phyloP scores from a whole-genome alignment of 2,113 vertebrate genomes.

The Dasyurus viverrinus region DNA sequence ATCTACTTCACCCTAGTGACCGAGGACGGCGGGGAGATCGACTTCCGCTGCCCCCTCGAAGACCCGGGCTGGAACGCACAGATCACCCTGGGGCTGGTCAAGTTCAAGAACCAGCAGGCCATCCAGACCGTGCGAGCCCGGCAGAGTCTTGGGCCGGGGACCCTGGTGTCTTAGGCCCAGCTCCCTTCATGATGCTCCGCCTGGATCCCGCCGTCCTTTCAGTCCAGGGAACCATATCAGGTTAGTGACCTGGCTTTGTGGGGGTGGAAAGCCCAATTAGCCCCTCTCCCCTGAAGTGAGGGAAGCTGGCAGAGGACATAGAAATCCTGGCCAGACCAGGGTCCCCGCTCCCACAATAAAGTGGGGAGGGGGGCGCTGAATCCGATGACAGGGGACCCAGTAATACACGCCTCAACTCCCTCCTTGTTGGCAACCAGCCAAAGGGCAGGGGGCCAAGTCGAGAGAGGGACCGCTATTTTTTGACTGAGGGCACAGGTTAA shows the following conservation, averaged over 20 bases:
- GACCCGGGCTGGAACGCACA: constrained; percentile 94
- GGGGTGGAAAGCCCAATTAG: background rate
- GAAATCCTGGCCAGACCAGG: background rate
- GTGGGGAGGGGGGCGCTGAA: background rate
- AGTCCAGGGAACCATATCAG: constrained; percentile 13
- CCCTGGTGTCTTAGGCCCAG: constrained; percentile 69
- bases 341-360: background rate
- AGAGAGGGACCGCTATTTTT: background rate
- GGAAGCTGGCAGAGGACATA: background rate
- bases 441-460: background rate
- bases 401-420: background rate
- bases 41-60: constrained; percentile 93
- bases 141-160: constrained; percentile 84
- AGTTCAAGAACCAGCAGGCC: constrained; percentile 94
- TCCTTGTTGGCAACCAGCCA: background rate
- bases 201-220: background rate
- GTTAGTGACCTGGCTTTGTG: constrained; percentile 45
- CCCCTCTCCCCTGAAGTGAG: background rate
- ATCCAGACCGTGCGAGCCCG: constrained; percentile 90
- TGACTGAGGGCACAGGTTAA: background rate
- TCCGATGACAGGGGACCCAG: background rate
- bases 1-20: constrained; percentile 96
- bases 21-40: constrained; percentile 91
- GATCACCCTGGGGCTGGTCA: constrained; percentile 94
- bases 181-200: background rate